Base-by-base conservation (phyloP, 1,140 invertebrate genomes). In the Drosophila quadrilineata region DNA sequence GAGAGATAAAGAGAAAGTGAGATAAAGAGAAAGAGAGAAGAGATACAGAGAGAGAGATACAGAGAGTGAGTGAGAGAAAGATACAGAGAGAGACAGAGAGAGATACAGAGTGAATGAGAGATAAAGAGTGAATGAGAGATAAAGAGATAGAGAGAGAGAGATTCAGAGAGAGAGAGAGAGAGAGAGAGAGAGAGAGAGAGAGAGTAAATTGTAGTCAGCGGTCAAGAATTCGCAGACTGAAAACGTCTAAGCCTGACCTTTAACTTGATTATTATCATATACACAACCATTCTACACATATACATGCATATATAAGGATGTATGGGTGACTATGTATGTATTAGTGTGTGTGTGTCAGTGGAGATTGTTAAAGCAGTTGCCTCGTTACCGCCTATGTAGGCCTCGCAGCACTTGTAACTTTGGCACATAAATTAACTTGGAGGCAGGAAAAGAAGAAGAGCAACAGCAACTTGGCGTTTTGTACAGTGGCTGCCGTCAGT, bases 351-450 rank as follows among this genome's bases (percentile, higher is more conserved):
- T 63, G 54, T 59, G 76, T 70, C 58, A 73, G 70, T 70, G 56
- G 21, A 82, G 73, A 77, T 84, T 65, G 67, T 82, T 60, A 53
- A 17, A 3, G 46, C 38, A 12, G 56, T 22, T 49, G 62, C 43
- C 45, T 59, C n/a, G n/a, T n/a, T n/a, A n/a, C n/a, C n/a, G n/a
- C n/a, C n/a, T n/a, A n/a, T 59, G 63, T 66, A 60, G 45, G 70
- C n/a, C 77, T 74, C 52, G 46, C 59, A 79, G 77, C 77, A 82
- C 77, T 82, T 82, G 77, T 85, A 82, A 84, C 77, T 82, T 82
- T 82, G 41, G n/a, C 79, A 77, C 77, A 82, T 82, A 82, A 82
- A 85, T 82, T 82, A 82, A 82, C 77, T 82, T n/a, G n/a, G n/a
- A n/a, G 77, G 69, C 77, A 77, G 77, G 82, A 85, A 65, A 62